Percentiles rank a stretch among this genome's conserved stretches.
Conservation (phyloP, 2,888 invertebrate genomes). For the Meiosimyza platycephala region DNA sequence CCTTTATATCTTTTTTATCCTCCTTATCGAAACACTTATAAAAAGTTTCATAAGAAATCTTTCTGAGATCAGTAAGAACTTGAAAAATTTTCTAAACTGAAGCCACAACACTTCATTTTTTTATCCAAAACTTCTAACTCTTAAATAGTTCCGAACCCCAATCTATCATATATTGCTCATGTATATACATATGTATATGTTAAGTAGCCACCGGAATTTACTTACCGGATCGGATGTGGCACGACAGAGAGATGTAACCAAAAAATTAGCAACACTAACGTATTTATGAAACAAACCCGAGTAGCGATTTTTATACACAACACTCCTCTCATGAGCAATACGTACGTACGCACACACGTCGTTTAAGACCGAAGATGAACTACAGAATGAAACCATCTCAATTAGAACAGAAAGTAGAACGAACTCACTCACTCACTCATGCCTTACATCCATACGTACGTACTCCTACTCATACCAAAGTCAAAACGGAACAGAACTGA, state of each 20-base stretch:
- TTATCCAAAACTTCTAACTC: too few relatives aligned
- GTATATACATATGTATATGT: too few relatives aligned
- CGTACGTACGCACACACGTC: constrained; percentile 29
- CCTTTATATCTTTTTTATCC: too few relatives aligned
- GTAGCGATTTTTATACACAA: background rate
- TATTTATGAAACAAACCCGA: background rate
- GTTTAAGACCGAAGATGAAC: constrained; percentile 37
- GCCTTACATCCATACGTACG: background rate
- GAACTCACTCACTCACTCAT: constrained; percentile 18
- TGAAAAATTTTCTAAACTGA: too few relatives aligned
- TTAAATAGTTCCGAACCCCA: too few relatives aligned
- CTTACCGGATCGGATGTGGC: background rate
- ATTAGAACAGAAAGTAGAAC: constrained; percentile 17
- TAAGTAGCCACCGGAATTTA: background rate
- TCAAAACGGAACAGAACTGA: constrained; percentile 29
- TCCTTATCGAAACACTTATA: too few relatives aligned
- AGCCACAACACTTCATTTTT: too few relatives aligned
- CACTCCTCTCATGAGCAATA: background rate
- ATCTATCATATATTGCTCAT: too few relatives aligned
- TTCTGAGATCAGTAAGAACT: too few relatives aligned
- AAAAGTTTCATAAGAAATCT: too few relatives aligned
- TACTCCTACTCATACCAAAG: background rate
- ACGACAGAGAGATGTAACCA: too few relatives aligned
- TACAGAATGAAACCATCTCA: constrained; percentile 35
- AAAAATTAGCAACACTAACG: background rate